Base-by-base conservation (phyloP, 2,888 invertebrate genomes). In the Tipula unca region DNA sequence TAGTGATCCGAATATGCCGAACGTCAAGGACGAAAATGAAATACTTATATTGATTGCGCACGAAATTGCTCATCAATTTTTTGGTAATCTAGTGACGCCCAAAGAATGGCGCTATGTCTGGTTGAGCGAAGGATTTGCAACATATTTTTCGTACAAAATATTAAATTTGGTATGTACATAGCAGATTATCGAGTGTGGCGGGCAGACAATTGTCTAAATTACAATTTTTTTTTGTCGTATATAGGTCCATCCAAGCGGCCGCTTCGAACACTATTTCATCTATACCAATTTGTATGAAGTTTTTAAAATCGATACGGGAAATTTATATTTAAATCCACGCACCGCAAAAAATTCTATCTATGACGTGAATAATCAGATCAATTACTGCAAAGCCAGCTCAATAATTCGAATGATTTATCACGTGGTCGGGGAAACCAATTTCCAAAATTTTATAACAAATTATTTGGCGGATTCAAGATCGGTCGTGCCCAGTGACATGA, bases 391-490 rank as follows among this genome's bases (percentile, higher is more conserved):
- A 83, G 83, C 69, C 8, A 10, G 69, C 25, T 69, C 69, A 6
- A 25, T 94, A 1, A 91, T 93, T 85, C 91, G 93, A 13, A 93
- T 93, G 93, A 90, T 93, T 89, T 91, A 92, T 69, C 92, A 93
- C 86, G 90, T 92, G 88, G 88, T 93, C 6, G 87, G 87, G 10
- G 86, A 93, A 86, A 91, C 91, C 69, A 90, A 92, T 4, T 94
- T 95, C 89, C 91, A 91, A n/a, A n/a, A n/a, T n/a, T n/a, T n/a
- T n/a, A n/a, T n/a, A n/a, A n/a, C n/a, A n/a, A n/a, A n/a, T n/a
- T n/a, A n/a, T n/a, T n/a, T 86, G 89, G 89, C 39, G 95, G 94
- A 13, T 89, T 93, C 0, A 88, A 2, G 5, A 83, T 5, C 5
- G 32, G 17, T 8, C 35, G 6, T 4, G 1, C 83, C 83, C 3